Percentiles rank a stretch among this genome's conserved stretches.
These are phyloP conservation scores for Rhadinocentrus ornatus DNA, from an alignment of 2,797 vertebrate species.

Conservation along the genomic window DNA sequence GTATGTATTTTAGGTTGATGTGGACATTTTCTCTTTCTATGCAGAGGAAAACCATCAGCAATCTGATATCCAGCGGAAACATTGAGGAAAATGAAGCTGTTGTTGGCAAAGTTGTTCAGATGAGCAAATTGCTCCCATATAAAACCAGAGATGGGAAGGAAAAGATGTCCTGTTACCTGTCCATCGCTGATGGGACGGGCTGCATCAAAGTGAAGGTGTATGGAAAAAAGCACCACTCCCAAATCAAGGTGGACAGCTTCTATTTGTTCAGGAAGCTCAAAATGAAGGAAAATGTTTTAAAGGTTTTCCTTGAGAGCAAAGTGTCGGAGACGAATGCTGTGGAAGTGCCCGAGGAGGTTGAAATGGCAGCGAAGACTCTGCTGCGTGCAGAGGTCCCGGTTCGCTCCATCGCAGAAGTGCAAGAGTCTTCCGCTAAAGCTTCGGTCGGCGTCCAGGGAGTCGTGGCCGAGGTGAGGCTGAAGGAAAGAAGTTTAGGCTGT, in stretches of 20 bases:
- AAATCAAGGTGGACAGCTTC: not conserved
- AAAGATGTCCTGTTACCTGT: not conserved
- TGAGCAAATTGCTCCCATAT: not conserved
- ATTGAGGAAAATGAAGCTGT: no score
- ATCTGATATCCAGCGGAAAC: no score
- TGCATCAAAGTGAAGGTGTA: slow-evolving; percentile 3
- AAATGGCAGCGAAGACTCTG: not conserved
- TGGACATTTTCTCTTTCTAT: no score
- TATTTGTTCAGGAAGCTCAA: not conserved
- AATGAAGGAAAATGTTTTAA: not conserved
- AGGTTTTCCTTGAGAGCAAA: not conserved
- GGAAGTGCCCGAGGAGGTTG: not conserved
- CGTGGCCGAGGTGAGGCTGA: not conserved
- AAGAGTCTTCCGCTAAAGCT: not conserved
- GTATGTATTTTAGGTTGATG: no score
- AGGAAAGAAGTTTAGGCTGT: no score
- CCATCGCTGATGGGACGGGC: slow-evolving; percentile 3
- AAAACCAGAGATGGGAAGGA: not conserved
- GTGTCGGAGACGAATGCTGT: not conserved
- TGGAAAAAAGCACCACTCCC: not conserved
- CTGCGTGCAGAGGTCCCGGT: not conserved
- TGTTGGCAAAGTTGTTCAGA: not conserved
- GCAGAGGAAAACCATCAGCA: no score
- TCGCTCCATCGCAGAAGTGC: not conserved
- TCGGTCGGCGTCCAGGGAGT: not conserved